phyloP scores from a whole-genome alignment of 2,888 invertebrate species.

The Clanis bilineata region DNA sequence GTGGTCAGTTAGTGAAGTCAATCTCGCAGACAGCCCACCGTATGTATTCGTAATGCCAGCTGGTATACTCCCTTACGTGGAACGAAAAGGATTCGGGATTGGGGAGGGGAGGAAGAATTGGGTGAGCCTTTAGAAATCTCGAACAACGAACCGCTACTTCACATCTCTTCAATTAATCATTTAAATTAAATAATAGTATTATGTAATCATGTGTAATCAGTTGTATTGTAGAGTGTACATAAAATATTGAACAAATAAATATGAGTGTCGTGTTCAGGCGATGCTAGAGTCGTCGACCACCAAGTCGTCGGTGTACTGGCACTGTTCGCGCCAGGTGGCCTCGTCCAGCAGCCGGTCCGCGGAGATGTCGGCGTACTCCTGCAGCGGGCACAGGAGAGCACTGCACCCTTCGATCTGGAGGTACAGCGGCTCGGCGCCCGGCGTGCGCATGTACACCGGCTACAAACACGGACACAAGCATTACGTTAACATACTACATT shows the following conservation, averaged over 20 bases:
- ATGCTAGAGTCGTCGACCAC: conserved; percentile 35
- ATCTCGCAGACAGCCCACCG: too few relatives aligned
- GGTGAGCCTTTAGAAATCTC: too few relatives aligned
- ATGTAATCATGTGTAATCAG: too few relatives aligned
- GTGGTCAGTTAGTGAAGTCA: too few relatives aligned
- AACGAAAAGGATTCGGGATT: too few relatives aligned
- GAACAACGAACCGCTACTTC: too few relatives aligned
- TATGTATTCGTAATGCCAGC: too few relatives aligned
- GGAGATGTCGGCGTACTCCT: conserved; percentile 38
- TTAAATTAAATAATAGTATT: too few relatives aligned
- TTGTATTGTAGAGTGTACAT: too few relatives aligned
- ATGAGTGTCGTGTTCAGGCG: conserved; percentile 23
- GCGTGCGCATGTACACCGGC: conserved; percentile 44
- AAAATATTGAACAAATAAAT: not conserved
- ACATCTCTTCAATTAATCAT: too few relatives aligned
- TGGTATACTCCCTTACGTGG: too few relatives aligned
- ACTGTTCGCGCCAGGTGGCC: conserved; percentile 38
- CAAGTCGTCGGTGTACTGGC: conserved; percentile 36
- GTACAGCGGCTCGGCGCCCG: conserved; percentile 33
- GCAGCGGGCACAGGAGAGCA: conserved; percentile 33
- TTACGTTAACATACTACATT: not conserved
- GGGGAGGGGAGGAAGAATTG: too few relatives aligned
- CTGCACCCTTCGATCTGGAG: conserved; percentile 41
- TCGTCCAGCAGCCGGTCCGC: conserved; percentile 33
- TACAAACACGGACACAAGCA: conserved; percentile 23